Conservation (phyloP, 1,140 invertebrate species). For the Psilanteris sp. region DNA sequence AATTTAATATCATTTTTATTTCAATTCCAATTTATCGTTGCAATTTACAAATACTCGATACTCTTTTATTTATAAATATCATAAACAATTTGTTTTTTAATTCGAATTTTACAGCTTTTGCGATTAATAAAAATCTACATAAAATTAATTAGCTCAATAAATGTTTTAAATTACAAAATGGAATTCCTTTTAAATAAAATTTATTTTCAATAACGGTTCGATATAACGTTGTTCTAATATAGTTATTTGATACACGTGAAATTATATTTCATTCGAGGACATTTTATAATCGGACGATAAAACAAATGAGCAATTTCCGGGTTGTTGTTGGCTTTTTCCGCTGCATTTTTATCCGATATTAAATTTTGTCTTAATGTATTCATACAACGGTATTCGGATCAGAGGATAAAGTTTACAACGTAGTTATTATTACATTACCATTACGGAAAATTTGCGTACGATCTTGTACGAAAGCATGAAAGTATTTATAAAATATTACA, state of each 20-base stretch:
- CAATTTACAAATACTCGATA: too few species aligned
- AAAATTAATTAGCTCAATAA: too few species aligned
- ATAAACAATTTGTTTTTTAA: too few species aligned
- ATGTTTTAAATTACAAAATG: too few species aligned
- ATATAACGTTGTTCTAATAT: conserved; percentile 4
- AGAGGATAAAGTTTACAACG: not conserved
- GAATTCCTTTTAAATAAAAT: too few species aligned
- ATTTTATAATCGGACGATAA: conserved; percentile 25
- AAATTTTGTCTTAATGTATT: conserved; percentile 14
- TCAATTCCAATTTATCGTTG: too few species aligned
- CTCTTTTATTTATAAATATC: too few species aligned
- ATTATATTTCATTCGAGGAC: conserved; percentile 17
- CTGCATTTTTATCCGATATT: conserved; percentile 18
- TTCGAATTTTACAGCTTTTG: too few species aligned
- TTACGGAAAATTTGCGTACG: conserved; percentile 1
- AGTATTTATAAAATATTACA: conserved; percentile 1
- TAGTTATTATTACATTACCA: not conserved
- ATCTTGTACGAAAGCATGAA: conserved; percentile 1
- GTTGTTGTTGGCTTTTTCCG: not conserved
- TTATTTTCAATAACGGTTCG: not conserved
- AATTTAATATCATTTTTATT: too few species aligned
- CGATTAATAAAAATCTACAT: too few species aligned
- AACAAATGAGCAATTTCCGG: conserved; percentile 17
- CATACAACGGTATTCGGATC: conserved; percentile 5
- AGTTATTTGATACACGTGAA: conserved; percentile 6